Conservation (phyloP, 92 coral and sea anemone genomes). For the Paragorgia papillata region DNA sequence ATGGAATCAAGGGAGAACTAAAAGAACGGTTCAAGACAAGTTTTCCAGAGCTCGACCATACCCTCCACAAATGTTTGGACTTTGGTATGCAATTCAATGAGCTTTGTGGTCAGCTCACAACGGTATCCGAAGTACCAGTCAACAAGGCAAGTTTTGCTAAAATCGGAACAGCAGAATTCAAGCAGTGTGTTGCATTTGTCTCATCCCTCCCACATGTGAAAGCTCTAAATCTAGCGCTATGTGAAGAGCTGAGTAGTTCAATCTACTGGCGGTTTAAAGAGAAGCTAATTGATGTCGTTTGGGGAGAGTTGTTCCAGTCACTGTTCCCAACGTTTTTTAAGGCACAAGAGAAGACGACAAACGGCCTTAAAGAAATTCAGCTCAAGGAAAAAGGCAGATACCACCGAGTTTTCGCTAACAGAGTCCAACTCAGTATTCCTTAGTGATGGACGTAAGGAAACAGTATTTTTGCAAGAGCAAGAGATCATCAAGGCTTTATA, state of each 20-base stretch:
- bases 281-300: constrained; percentile 12
- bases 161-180: constrained; percentile 22
- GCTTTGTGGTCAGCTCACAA: neutral
- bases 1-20: constrained; percentile 5
- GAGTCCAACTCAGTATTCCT: constrained; percentile 4
- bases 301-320: constrained; percentile 6
- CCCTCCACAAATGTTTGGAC: constrained; percentile 16
- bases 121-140: constrained; percentile 9
- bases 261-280: constrained; percentile 24
- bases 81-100: constrained; percentile 2
- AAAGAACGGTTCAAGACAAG: constrained; percentile 10
- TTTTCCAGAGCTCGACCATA: constrained; percentile 6
- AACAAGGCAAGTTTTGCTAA: constrained; percentile 8
- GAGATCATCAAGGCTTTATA: constrained; percentile 7
- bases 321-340: neutral
- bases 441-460: constrained; percentile 2
- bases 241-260: constrained; percentile 34
- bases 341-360: neutral
- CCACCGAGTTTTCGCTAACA: constrained; percentile 10
- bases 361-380: neutral
- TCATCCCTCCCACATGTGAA: constrained; percentile 23
- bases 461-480: constrained; percentile 23
- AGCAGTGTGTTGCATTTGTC: constrained; percentile 21
- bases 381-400: constrained; percentile 26
- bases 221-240: constrained; percentile 12